These are phyloP conservation scores for Drosophila kuntzei DNA, from an alignment of 2,888 invertebrate species.

Conservation along the genomic window DNA sequence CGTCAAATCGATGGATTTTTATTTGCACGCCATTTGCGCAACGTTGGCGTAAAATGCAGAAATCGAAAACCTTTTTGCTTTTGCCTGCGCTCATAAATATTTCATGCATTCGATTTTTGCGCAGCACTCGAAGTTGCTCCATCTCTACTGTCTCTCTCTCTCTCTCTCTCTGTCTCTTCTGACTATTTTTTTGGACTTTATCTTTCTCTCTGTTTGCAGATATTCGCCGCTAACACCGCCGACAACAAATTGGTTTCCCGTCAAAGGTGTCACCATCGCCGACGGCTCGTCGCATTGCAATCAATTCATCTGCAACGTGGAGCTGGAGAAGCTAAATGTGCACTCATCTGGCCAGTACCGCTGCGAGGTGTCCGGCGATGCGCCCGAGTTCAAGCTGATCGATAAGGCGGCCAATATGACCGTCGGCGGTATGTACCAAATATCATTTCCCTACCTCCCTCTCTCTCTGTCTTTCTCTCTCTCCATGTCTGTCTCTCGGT, in stretches of 20 bases:
- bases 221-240: conserved; percentile 85
- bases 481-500: background rate
- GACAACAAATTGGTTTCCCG: conserved; percentile 85
- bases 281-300: conserved; percentile 85
- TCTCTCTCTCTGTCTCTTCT: conserved; percentile 7
- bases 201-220: conserved; percentile 69
- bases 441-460: background rate
- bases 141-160: conserved; percentile 8
- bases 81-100: conserved; percentile 77
- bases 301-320: conserved; percentile 85
- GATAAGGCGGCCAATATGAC: conserved; percentile 87
- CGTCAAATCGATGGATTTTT: conserved; percentile 67
- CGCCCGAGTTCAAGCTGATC: conserved; percentile 87
- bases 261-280: conserved; percentile 84
- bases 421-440: conserved; percentile 86
- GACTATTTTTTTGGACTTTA: conserved; percentile 15
- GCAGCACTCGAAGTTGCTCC: conserved; percentile 60
- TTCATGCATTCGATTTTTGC: conserved; percentile 75
- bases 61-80: conserved; percentile 64
- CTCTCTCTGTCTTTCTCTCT: background rate
- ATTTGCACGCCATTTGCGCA: conserved; percentile 59
- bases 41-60: conserved; percentile 57
- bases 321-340: conserved; percentile 83
- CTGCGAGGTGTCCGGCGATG: conserved; percentile 88
- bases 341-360: conserved; percentile 87